Evolutionary conservation across 2,888 invertebrate species (phyloP).

Genomic region (Caenorhabditis doughertyi): DNA sequence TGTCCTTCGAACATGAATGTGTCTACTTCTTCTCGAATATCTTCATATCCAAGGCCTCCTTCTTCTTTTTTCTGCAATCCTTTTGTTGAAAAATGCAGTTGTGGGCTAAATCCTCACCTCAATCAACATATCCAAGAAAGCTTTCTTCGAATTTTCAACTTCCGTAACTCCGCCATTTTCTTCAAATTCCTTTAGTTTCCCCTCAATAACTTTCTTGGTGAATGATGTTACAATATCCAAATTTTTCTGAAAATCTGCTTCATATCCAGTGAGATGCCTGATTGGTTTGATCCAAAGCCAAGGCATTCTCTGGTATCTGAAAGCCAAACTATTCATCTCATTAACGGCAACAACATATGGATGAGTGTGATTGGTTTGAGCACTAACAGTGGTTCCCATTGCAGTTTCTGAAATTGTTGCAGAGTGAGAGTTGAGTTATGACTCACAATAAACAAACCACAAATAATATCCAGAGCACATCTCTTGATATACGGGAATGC

Average conservation of each 20-base stretch:
- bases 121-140: slow-evolving; percentile 84
- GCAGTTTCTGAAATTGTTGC: slow-evolving; percentile 75
- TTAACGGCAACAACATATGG: slow-evolving; percentile 76
- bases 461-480: slow-evolving; percentile 85
- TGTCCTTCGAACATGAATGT: slow-evolving; percentile 85
- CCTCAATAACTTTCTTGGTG: slow-evolving; percentile 67
- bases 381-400: slow-evolving; percentile 77
- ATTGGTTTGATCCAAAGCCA: slow-evolving; percentile 86
- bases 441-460: slow-evolving; percentile 65
- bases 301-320: slow-evolving; percentile 83
- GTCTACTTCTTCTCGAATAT: slow-evolving; percentile 83
- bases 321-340: slow-evolving; percentile 72
- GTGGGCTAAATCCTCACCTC: slow-evolving; percentile 24
- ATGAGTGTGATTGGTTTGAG: slow-evolving; percentile 73
- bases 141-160: slow-evolving; percentile 71
- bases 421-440: background rate
- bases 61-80: slow-evolving; percentile 82
- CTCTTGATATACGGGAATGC: slow-evolving; percentile 84
- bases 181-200: slow-evolving; percentile 36
- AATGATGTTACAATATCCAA: slow-evolving; percentile 73
- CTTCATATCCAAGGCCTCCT: slow-evolving; percentile 83
- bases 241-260: slow-evolving; percentile 59
- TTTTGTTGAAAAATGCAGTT: background rate
- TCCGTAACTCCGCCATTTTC: slow-evolving; percentile 21
- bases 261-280: slow-evolving; percentile 86